Percentiles rank a stretch among this genome's conserved stretches.
Evolutionary conservation across 1,140 invertebrate species (phyloP).

Genomic region (Onthophagus taurus): DNA sequence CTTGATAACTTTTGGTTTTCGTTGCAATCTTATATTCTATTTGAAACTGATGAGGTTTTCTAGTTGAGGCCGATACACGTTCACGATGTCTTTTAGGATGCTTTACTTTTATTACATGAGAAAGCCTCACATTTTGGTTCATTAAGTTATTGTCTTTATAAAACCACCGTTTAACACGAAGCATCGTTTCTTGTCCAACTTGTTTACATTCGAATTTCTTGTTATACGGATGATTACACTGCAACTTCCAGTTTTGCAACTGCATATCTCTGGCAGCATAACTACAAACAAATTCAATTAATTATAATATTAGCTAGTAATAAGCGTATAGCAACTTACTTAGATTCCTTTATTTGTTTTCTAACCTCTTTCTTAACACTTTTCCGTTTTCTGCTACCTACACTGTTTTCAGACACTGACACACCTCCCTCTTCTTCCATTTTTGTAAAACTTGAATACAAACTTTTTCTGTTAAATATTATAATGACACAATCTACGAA

Average conservation of each 20-base stretch:
- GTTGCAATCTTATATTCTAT: neutral
- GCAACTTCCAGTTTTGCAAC: neutral
- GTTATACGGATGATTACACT: neutral
- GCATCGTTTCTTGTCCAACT: neutral
- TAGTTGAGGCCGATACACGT: conserved; percentile 4
- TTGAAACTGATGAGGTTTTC: neutral
- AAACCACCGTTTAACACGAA: conserved; percentile 1
- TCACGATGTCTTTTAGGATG: conserved; percentile 5
- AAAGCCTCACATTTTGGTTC: conserved; percentile 1
- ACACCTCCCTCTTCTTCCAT: neutral
- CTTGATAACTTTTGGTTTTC: conserved; percentile 1
- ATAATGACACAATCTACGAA: neutral
- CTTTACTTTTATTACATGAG: conserved; percentile 4
- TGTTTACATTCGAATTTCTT: neutral
- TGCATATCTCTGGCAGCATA: neutral
- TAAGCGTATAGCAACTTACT: neutral
- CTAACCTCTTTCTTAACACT: neutral
- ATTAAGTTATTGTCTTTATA: conserved; percentile 8
- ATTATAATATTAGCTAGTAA: conserved; percentile 1
- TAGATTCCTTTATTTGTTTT: neutral
- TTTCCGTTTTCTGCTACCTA: conserved; percentile 1
- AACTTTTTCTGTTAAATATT: conserved; percentile 5
- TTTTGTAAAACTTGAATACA: neutral
- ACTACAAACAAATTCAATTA: neutral
- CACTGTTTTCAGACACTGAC: neutral